Conservation (phyloP, 2,113 vertebrate species). For the Micronycteris hirsuta region DNA sequence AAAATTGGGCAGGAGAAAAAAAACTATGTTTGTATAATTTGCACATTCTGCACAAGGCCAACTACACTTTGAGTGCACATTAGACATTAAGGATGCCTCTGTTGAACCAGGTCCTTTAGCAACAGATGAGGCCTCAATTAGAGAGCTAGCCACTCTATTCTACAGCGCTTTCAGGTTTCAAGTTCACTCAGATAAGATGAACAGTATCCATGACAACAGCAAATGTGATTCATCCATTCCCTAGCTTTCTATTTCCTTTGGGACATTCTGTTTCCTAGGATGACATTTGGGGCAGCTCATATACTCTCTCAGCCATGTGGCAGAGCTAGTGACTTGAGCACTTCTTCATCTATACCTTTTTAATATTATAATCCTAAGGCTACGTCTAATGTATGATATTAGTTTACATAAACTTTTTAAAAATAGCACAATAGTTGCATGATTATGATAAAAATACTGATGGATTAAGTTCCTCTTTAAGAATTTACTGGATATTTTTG, state of each 20-base stretch:
- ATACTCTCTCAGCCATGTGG: constrained; percentile 51
- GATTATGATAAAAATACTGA: constrained; percentile 3
- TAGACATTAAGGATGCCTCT: constrained; percentile 18
- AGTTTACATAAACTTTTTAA: neutral
- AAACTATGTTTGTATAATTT: neutral
- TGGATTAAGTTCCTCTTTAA: neutral
- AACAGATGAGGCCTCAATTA: constrained; percentile 63
- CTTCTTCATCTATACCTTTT: constrained; percentile 26
- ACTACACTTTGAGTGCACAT: constrained; percentile 2
- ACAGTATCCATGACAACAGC: constrained; percentile 64
- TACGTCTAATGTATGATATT: neutral
- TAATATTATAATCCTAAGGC: neutral
- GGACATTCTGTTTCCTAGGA: constrained; percentile 51
- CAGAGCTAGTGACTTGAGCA: constrained; percentile 20
- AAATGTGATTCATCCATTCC: constrained; percentile 59
- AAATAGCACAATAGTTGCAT: constrained; percentile 2
- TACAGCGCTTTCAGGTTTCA: constrained; percentile 47
- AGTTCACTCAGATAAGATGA: constrained; percentile 56
- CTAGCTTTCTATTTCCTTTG: constrained; percentile 55
- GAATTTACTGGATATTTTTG: neutral
- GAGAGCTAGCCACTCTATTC: constrained; percentile 11
- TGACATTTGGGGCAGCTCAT: constrained; percentile 50
- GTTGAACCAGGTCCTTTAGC: constrained; percentile 6
- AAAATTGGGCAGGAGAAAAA: neutral
- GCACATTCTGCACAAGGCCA: neutral